Evolutionary conservation across 2,113 vertebrate species (phyloP).

Genomic region (Deroptyus accipitrinus): DNA sequence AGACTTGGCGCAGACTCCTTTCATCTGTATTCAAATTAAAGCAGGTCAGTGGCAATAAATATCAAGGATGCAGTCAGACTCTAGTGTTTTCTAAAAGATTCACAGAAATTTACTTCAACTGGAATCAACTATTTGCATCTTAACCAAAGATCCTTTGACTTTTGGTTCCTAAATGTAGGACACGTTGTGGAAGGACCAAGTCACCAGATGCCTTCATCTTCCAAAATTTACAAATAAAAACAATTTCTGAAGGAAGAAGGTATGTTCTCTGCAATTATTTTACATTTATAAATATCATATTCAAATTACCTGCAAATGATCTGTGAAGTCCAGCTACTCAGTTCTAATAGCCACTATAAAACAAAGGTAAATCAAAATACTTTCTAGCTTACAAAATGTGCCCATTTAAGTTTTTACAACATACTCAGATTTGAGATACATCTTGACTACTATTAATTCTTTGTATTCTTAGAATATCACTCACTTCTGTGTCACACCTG

Average conservation of each 20-base stretch:
- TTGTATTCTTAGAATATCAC: not conserved
- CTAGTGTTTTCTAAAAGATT: not conserved
- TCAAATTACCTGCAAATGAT: no score
- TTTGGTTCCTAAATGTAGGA: not conserved
- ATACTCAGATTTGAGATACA: not conserved
- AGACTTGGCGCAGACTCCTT: not conserved
- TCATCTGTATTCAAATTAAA: not conserved
- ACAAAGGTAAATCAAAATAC: not conserved
- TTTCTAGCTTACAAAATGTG: not conserved
- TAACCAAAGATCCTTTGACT: not conserved
- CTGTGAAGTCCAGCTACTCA: no score
- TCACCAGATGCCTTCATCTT: not conserved
- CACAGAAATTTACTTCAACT: not conserved
- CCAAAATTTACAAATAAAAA: not conserved
- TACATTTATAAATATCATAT: not conserved
- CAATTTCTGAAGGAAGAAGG: not conserved
- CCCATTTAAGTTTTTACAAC: not conserved
- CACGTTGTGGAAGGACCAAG: accelerated
- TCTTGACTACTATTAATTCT: not conserved
- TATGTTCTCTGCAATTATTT: not conserved
- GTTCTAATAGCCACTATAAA: no score
- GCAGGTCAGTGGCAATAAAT: not conserved
- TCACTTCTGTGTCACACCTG: not conserved
- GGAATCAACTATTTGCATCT: not conserved
- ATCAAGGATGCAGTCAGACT: not conserved